phyloP scores from a whole-genome alignment of 2,113 vertebrate genomes.

The Neomonachus schauinslandi region DNA sequence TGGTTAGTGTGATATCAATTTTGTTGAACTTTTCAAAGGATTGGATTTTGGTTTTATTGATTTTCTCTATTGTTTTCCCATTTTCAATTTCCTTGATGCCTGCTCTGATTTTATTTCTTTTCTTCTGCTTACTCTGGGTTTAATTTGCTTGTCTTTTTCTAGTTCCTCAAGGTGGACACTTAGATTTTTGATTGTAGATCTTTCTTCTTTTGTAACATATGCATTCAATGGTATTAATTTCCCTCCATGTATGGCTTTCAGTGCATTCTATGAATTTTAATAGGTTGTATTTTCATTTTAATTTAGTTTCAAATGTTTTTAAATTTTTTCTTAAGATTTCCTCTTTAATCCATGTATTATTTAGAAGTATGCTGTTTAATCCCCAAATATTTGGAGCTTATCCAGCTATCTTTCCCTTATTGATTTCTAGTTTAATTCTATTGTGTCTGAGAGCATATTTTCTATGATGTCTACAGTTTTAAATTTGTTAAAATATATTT shows the following conservation, averaged over 20 bases:
- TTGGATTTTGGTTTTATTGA: not conserved
- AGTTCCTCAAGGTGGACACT: not conserved
- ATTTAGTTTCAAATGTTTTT: not conserved
- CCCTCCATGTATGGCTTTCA: not conserved
- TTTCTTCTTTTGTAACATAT: not conserved
- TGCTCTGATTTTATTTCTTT: not conserved
- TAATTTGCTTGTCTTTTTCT: not conserved
- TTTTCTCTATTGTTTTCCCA: not conserved
- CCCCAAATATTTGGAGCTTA: not conserved
- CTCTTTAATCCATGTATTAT: not conserved
- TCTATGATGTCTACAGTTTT: not conserved
- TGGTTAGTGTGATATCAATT: not conserved
- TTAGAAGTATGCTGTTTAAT: not conserved
- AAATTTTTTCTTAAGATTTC: not conserved
- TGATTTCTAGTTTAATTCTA: not conserved
- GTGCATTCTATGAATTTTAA: not conserved
- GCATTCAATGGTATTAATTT: not conserved
- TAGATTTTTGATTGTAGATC: not conserved
- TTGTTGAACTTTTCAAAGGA: not conserved
- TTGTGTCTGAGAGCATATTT: not conserved
- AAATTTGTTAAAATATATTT: not conserved
- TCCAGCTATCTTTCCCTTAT: not conserved
- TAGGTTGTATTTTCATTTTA: not conserved
- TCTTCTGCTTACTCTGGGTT: not conserved
- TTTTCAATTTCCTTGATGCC: not conserved